Conservation (phyloP, 2,113 vertebrate species). For the Entelurus aequoreus region DNA sequence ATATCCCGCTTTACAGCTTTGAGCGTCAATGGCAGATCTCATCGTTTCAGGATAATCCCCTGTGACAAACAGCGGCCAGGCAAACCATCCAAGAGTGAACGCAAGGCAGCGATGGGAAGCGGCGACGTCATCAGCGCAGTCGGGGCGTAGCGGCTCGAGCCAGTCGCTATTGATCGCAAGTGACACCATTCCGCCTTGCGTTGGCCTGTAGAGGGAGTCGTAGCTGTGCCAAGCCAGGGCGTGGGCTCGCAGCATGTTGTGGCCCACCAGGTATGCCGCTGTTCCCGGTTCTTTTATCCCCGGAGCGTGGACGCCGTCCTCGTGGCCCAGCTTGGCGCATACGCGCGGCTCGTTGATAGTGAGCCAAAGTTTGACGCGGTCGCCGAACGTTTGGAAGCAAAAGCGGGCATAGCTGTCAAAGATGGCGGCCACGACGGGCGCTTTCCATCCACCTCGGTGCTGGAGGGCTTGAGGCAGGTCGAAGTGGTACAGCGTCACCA, state of each 20-base stretch:
- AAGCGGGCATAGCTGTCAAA: conserved; percentile 75
- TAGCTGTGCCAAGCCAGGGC: conserved; percentile 78
- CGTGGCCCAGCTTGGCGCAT: conserved; percentile 60
- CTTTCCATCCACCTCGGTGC: conserved; percentile 72
- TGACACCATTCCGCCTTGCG: conserved; percentile 67
- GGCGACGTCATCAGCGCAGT: conserved; percentile 53
- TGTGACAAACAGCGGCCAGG: conserved; percentile 76
- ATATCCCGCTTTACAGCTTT: conserved; percentile 62
- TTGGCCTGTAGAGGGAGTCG: conserved; percentile 55
- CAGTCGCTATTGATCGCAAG: conserved; percentile 72
- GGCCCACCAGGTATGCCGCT: conserved; percentile 67
- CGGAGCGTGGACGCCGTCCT: conserved; percentile 61
- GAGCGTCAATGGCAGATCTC: conserved; percentile 64
- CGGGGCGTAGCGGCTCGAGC: conserved; percentile 62
- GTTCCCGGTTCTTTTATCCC: conserved; percentile 62
- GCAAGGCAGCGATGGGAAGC: conserved; percentile 60
- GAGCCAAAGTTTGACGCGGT: conserved; percentile 78
- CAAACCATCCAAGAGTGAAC: conserved; percentile 75
- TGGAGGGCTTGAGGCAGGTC: conserved; percentile 77
- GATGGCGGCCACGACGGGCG: conserved; percentile 42
- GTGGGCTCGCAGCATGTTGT: conserved; percentile 76
- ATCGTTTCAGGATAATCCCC: conserved; percentile 78
- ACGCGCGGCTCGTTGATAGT: conserved; percentile 76
- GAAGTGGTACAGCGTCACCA: conserved; percentile 77
- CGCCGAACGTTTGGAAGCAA: conserved; percentile 79